Percentiles rank a stretch among this genome's conserved stretches.
Evolutionary conservation across 2,888 invertebrate species (phyloP).

Genomic region (Lutraria lutraria): DNA sequence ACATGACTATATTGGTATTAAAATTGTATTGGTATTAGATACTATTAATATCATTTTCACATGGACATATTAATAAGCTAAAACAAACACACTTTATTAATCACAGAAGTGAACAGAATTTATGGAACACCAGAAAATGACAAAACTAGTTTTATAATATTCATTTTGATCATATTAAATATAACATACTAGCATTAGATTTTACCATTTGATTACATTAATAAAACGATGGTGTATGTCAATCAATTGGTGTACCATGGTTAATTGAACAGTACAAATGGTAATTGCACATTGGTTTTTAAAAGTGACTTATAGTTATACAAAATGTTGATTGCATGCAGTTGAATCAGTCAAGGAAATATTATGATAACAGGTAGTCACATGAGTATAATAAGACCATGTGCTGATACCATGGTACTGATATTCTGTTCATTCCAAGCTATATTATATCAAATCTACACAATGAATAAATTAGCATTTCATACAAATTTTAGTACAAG

Average conservation of each 20-base stretch:
- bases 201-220: too few relatives aligned
- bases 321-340: neutral
- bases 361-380: too few relatives aligned
- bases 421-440: neutral
- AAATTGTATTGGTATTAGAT: neutral
- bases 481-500: neutral
- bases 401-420: neutral
- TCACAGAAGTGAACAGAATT: neutral
- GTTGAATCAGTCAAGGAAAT: too few relatives aligned
- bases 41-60: neutral
- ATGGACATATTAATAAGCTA: neutral
- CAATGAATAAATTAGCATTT: neutral
- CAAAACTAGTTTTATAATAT: neutral
- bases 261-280: neutral
- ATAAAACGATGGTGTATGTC: too few relatives aligned
- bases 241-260: too few relatives aligned
- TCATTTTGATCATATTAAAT: too few relatives aligned
- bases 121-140: neutral
- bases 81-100: neutral
- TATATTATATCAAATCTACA: neutral
- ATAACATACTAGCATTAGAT: too few relatives aligned
- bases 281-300: neutral
- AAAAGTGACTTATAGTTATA: neutral
- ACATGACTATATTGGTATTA: neutral
- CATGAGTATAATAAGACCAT: neutral